Evolutionary conservation across 2,888 invertebrate species (phyloP), one percentile per base, ranked within the genome.

Genomic region (Patella ulyssiponensis): DNA sequence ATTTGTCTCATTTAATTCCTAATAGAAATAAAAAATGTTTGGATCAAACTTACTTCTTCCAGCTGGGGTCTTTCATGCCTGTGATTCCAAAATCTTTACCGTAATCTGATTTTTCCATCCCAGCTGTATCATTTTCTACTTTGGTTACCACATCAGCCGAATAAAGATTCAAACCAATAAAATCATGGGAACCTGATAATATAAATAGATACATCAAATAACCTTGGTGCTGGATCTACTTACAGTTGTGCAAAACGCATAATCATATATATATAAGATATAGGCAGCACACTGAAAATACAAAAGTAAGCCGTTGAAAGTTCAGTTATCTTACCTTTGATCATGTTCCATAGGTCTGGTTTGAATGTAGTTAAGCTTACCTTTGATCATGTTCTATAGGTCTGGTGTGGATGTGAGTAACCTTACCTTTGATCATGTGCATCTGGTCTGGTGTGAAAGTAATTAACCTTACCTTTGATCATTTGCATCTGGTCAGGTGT

Each of bases 161-260:
- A 88, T 96, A 96, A 78, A 94, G 94, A 88, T 96, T 96, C 23
- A 96, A 89, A 0, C 95, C 95, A 74, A 96, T 93, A 90, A 95
- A 95, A 88, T 96, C 96, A 2, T 93, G 92, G 0, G 95, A 94
- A 87, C 93, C 94, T 91, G 1, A 44, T 44, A 44, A 44, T 44
- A 44, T 44, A 44, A 9, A 44, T 9, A 44, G 33, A 1, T 27
- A 27, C 3, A 27, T 27, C 27, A n/a, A n/a, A n/a, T n/a, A n/a
- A n/a, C n/a, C n/a, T n/a, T n/a, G n/a, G n/a, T n/a, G n/a, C n/a
- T n/a, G n/a, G n/a, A n/a, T n/a, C n/a, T n/a, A n/a, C n/a, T n/a
- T n/a, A n/a, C n/a, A n/a, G n/a, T n/a, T n/a, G n/a, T n/a, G n/a
- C n/a, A n/a, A n/a, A n/a, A n/a, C n/a, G n/a, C n/a, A n/a, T n/a